phyloP scores from a whole-genome alignment of 2,888 invertebrate genomes.

The Drosophila anceps region DNA sequence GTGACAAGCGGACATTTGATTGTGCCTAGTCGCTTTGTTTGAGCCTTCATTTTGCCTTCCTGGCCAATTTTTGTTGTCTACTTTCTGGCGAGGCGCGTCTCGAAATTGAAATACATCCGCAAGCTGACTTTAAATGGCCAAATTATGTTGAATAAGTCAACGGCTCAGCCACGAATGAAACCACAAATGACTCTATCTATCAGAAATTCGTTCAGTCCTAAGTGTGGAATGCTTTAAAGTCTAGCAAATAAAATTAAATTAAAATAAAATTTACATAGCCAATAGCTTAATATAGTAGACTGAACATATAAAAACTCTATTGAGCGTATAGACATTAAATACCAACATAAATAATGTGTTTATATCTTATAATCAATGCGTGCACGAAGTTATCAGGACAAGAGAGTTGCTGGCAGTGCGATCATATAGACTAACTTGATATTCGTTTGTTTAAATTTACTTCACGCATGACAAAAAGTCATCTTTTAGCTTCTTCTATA shows the following conservation, averaged over 20 bases:
- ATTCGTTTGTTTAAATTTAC: too few relatives aligned
- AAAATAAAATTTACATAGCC: background rate
- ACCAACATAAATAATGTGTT: background rate
- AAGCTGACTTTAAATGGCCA: conserved; percentile 17
- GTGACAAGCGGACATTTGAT: conserved; percentile 61
- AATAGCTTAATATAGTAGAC: background rate
- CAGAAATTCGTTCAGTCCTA: background rate
- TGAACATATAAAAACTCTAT: background rate
- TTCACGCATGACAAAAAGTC: too few relatives aligned
- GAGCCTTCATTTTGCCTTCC: conserved; percentile 2
- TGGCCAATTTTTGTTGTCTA: conserved; percentile 29
- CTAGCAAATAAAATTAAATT: background rate
- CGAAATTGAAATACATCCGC: conserved; percentile 10
- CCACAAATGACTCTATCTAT: background rate
- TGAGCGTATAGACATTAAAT: background rate
- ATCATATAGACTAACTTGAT: too few relatives aligned
- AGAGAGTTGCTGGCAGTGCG: too few relatives aligned
- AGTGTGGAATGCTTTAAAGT: background rate
- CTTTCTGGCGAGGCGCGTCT: conserved; percentile 31
- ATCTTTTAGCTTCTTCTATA: too few relatives aligned
- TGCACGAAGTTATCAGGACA: too few relatives aligned
- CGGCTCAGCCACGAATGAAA: background rate
- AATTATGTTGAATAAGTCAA: conserved; percentile 15
- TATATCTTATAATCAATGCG: too few relatives aligned
- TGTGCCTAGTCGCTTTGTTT: conserved; percentile 37